A percentile compares a stretch with the other conserved stretches of the same genome.
phyloP scores from a whole-genome alignment of 1,140 invertebrate genomes.

The Drosophila quadrilineata region DNA sequence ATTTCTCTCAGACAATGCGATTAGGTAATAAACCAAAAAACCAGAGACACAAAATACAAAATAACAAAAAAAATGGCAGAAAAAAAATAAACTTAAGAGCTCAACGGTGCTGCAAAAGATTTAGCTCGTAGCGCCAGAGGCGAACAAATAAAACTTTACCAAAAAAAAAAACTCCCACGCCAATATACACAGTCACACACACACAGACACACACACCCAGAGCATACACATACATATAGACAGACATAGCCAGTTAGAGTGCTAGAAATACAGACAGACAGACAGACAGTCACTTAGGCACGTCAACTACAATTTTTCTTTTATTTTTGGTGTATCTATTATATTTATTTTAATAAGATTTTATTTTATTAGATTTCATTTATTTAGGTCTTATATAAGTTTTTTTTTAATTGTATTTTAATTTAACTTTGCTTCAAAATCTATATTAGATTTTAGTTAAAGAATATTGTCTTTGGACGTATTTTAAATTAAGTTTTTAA shows the following conservation, averaged over 20 bases:
- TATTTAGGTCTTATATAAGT: too few species aligned
- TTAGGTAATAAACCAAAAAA: conserved; percentile 42
- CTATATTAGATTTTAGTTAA: too few species aligned
- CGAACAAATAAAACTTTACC: conserved; percentile 44
- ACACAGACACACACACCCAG: conserved; percentile 36
- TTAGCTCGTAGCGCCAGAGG: conserved; percentile 41
- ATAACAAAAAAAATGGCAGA: too few species aligned
- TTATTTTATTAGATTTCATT: too few species aligned
- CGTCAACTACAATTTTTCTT: conserved; percentile 41
- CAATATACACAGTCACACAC: conserved; percentile 22
- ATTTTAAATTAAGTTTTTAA: too few species aligned
- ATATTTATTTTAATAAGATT: too few species aligned
- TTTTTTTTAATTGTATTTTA: too few species aligned
- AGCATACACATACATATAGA: conserved; percentile 12
- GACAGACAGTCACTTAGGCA: conserved; percentile 52
- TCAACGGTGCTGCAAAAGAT: conserved; percentile 27
- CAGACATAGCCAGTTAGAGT: conserved; percentile 16
- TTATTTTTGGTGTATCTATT: too few species aligned
- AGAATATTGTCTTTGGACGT: too few species aligned
- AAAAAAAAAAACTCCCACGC: conserved; percentile 68
- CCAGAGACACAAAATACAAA: too few species aligned
- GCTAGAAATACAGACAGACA: conserved; percentile 34
- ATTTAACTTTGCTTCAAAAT: too few species aligned
- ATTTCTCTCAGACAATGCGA: conserved; percentile 35
- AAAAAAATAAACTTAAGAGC: conserved; percentile 37